phyloP scores from a whole-genome alignment of 1,140 invertebrate genomes.

The Drosophila nigrodunni region DNA sequence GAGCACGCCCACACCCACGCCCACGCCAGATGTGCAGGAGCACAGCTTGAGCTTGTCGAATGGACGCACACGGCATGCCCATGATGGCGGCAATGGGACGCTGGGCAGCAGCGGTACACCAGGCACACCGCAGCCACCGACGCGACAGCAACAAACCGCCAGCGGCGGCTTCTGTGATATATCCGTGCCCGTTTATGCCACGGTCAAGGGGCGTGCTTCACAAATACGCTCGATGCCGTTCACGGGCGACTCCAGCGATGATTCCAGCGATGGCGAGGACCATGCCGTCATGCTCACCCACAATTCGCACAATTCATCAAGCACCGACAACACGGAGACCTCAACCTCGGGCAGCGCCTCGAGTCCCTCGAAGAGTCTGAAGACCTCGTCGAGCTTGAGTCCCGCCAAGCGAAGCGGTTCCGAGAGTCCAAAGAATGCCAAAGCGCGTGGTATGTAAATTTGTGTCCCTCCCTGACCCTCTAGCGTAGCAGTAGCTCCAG shows the following conservation, averaged over 20 bases:
- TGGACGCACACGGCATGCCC: slow-evolving; percentile 32
- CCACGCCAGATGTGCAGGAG: slow-evolving; percentile 70
- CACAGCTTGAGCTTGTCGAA: slow-evolving; percentile 51
- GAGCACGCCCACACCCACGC: slow-evolving; percentile 48
- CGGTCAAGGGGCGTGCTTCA: slow-evolving; percentile 97
- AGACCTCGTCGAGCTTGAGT: slow-evolving; percentile 92
- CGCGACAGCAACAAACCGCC: slow-evolving; percentile 85
- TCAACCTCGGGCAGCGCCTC: slow-evolving; percentile 88
- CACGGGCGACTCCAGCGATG: slow-evolving; percentile 97
- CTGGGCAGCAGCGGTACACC: slow-evolving; percentile 58
- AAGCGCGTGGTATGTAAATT: slow-evolving; percentile 74
- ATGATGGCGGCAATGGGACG: slow-evolving; percentile 45
- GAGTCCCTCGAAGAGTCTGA: slow-evolving; percentile 93
- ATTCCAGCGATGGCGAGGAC: slow-evolving; percentile 96
- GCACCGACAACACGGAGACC: slow-evolving; percentile 86
- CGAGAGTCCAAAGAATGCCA: slow-evolving; percentile 86
- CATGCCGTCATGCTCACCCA: slow-evolving; percentile 85
- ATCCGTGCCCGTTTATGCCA: slow-evolving; percentile 97
- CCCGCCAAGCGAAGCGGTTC: slow-evolving; percentile 94
- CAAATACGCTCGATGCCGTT: slow-evolving; percentile 98
- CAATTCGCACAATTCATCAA: slow-evolving; percentile 84
- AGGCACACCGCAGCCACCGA: slow-evolving; percentile 80
- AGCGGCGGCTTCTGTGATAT: slow-evolving; percentile 92
- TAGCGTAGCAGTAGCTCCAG: slow-evolving; percentile 29
- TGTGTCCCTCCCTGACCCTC: background rate